Conservation (phyloP, 2,888 invertebrate genomes). For the Tachina lurida region DNA sequence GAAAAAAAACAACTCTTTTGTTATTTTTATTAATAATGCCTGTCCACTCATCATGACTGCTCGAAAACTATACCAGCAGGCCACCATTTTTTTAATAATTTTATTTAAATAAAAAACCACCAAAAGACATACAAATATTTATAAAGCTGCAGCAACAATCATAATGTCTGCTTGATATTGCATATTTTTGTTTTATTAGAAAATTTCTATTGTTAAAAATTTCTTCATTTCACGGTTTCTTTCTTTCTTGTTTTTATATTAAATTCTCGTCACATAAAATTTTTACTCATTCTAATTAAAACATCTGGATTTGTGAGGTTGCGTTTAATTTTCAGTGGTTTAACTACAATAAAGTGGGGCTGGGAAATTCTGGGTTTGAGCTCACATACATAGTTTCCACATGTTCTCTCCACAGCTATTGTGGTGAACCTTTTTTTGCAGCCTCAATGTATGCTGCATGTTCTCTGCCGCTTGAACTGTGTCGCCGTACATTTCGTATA, state of each 20-base stretch:
- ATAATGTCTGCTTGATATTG: neutral
- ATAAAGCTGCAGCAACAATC: neutral
- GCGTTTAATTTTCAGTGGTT: neutral
- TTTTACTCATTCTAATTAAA: neutral
- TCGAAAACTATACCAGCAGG: neutral
- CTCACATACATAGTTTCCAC: neutral
- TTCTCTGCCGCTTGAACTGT: neutral
- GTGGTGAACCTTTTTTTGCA: neutral
- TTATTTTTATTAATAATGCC: slow-evolving; percentile 21
- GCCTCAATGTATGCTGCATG: slow-evolving; percentile 25
- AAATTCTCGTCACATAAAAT: neutral
- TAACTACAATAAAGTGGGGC: neutral
- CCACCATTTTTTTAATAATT: neutral
- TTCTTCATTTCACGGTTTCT: neutral
- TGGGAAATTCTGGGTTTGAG: neutral
- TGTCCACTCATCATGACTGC: slow-evolving; percentile 10
- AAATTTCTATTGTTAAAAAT: neutral
- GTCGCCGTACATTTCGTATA: neutral
- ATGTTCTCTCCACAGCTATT: slow-evolving; percentile 11
- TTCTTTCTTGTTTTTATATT: neutral
- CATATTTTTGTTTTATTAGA: neutral
- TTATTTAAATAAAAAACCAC: neutral
- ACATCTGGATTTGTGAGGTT: neutral
- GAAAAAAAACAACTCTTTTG: slow-evolving; percentile 2
- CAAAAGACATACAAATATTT: neutral